Conservation (phyloP, 2,113 vertebrate species). For the Scomber japonicus region DNA sequence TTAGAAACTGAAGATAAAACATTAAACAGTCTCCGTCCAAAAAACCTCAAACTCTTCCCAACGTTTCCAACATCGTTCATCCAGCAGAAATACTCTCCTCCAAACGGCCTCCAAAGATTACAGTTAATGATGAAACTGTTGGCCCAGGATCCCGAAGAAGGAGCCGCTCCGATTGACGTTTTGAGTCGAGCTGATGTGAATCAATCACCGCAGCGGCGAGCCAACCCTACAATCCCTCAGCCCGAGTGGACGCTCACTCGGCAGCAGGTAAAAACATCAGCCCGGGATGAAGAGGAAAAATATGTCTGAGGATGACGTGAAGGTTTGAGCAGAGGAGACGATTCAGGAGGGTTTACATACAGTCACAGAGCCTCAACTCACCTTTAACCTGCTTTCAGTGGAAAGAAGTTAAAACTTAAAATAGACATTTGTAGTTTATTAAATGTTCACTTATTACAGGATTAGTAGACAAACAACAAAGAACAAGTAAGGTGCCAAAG, state of each 20-base stretch:
- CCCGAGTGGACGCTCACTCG: background rate
- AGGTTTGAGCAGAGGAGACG: background rate
- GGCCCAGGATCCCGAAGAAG: slow-evolving; percentile 1
- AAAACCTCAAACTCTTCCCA: too few relatives aligned
- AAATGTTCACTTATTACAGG: too few relatives aligned
- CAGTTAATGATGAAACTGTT: slow-evolving; percentile 52
- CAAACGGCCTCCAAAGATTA: slow-evolving; percentile 48
- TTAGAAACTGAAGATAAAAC: too few relatives aligned
- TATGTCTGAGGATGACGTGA: background rate
- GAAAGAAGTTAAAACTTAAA: too few relatives aligned
- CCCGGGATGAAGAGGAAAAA: background rate
- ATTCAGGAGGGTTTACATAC: too few relatives aligned
- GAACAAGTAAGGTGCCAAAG: too few relatives aligned
- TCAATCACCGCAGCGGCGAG: background rate
- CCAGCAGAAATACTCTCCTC: slow-evolving; percentile 27
- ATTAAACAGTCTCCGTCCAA: too few relatives aligned
- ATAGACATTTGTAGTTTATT: too few relatives aligned
- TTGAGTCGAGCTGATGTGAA: slow-evolving; percentile 44
- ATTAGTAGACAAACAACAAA: too few relatives aligned
- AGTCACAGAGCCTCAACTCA: background rate
- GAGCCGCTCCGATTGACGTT: slow-evolving; percentile 32
- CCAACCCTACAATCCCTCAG: background rate
- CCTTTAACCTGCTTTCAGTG: too few relatives aligned
- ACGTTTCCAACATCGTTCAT: slow-evolving; percentile 19
- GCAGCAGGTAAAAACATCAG: slow-evolving; percentile 29